Evolutionary conservation across 2,797 vertebrate genomes (phyloP), one percentile per base, ranked within the genome.

Genomic region (Uromys caudimaculatus): DNA sequence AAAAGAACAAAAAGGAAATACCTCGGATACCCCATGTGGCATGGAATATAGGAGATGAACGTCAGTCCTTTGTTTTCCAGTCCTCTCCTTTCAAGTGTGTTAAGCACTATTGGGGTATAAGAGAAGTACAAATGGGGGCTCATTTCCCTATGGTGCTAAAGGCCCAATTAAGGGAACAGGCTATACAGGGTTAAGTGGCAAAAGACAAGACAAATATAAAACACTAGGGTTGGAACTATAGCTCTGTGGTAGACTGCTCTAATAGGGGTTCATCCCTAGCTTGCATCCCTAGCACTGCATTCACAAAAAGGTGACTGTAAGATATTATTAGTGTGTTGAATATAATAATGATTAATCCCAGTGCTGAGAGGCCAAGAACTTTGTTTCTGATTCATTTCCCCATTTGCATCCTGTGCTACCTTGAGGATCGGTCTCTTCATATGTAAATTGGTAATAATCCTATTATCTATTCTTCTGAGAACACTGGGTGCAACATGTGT

Each of bases 371-470:
- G 41, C 83, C 38, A 90, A 41, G 52, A 32, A 41, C 52, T 90
- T 93, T 62, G 41, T 0, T 52, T 95, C 14, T 73, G 64, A n/a
- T 54, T 62, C 23, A 12, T 93, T 96, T 89, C 76, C n/a, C 44
- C 44, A 60, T n/a, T 84, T 97, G 88, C 8, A 38, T 89, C 17
- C 44, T 94, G 10, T 89, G 56, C 64, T 69, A 95, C 29, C 29
- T 95, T 91, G 87, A 91, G 29, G 35, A 87, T 93, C 62, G 56
- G 71, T 94, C 92, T 91, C 62, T 52, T 83, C 79, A 93, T 62
- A 64, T 71, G 11, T 52, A 93, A 86, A 95, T 41, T 76, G 29
- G 24, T 13, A 73, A 56, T 83, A 78, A 94, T 78, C 67, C 54
- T 90, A 41, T 47, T 69, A 58, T 67, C 29, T 47, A 44, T n/a